Evolutionary conservation across 2,797 vertebrate genomes (phyloP).

Genomic region (Monodelphis domestica): DNA sequence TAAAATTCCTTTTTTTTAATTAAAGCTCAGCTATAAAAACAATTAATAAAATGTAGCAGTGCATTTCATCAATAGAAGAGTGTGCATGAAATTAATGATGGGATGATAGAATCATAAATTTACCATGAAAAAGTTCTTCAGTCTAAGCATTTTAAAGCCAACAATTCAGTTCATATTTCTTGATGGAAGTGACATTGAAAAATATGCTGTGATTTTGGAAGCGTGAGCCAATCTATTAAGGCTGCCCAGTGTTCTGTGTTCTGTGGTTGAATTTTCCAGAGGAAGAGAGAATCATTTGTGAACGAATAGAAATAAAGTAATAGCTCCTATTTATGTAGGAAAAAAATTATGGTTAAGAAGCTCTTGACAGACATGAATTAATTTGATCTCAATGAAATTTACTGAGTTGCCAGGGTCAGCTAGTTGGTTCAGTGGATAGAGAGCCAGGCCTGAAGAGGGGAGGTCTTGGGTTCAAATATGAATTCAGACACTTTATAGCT

Average conservation of each 20-base stretch:
- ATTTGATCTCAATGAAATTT: neutral
- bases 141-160: slow-evolving; percentile 48
- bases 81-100: slow-evolving; percentile 4
- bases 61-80: slow-evolving; percentile 42
- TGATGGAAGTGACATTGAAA: slow-evolving; percentile 27
- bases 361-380: neutral
- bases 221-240: slow-evolving; percentile 10
- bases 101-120: slow-evolving; percentile 18
- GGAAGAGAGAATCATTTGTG: slow-evolving; percentile 74
- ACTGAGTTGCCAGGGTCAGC: slow-evolving; percentile 35
- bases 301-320: slow-evolving; percentile 57
- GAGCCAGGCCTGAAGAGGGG: no score
- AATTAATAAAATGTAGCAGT: slow-evolving; percentile 2
- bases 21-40: slow-evolving; percentile 26
- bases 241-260: slow-evolving; percentile 34
- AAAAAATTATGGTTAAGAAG: neutral
- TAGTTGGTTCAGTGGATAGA: no score
- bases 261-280: slow-evolving; percentile 61
- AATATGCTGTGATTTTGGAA: slow-evolving; percentile 47
- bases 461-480: no score
- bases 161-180: neutral
- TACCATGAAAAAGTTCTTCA: slow-evolving; percentile 6
- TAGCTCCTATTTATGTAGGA: neutral
- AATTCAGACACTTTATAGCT: no score
- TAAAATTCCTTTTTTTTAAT: slow-evolving; percentile 21